Base-by-base conservation (phyloP, 37 sponge, comb jelly and placozoan species). In the Crambe crambe region DNA sequence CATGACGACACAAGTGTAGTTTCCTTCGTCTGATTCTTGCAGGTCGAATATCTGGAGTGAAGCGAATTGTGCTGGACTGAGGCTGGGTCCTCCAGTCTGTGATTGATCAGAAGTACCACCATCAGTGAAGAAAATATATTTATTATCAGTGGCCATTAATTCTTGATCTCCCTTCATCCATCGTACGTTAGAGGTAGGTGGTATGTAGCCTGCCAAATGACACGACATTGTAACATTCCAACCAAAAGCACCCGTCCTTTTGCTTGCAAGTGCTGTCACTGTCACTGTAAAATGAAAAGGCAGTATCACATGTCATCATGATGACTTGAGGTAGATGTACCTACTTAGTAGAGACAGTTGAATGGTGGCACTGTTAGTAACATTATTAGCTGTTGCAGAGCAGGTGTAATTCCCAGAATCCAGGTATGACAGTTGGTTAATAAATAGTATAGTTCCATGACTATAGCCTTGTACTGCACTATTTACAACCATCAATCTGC, bases 171-270 rank as follows among this genome's bases (percentile, higher is more conserved):
- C 34, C 17, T 76, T 67, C 34, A 65, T 65, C 87, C 87, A 87
- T 37, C 30, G 36, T 29, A 87, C 54, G 42, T 42, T 42, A 15
- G 56, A 21, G 42, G 68, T 70, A 59, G 82, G 82, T 23, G 56
- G 70, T n/a, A 87, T 57, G 76, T 76, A 81, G 6, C 31, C 42
- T 20, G 56, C 42, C 87, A 87, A 81, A 27, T 76, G 82, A 81
- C 87, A 87, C 27, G 51, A 43, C 70, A 87, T 44, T 22, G 21
- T 31, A 17, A 67, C 60, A 56, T 43, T 56, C 35, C 2, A 39
- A 56, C 43, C 71, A 40, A 40, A 41, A 70, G 42, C 39, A 10
- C n/a, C 9, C 17, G 3, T 2, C 37, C 3, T 4, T 38, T 37
- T 27, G 42, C 39, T 84, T 57, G 4, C 44, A 70, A 59, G 35